Conservation (phyloP, 2,113 vertebrate genomes). For the Hippocampus mohnikei region DNA sequence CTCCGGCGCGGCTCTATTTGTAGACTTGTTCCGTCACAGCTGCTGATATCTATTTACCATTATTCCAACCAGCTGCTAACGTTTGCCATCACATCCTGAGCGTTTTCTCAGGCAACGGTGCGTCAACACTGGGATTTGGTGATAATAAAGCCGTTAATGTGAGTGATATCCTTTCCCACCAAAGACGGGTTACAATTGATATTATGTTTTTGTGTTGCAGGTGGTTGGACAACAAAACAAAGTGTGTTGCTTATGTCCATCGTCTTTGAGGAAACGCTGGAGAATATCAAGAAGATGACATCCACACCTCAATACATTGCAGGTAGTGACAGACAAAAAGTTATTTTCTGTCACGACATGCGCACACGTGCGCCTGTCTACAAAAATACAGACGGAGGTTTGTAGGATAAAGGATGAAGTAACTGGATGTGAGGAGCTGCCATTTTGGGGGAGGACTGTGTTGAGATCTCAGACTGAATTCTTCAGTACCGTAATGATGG, state of each 20-base stretch:
- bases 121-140: conserved; percentile 18
- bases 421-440: conserved; percentile 15
- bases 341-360: no score
- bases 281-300: no score
- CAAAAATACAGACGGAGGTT: not conserved
- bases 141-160: conserved; percentile 19
- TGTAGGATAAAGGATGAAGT: not conserved
- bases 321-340: no score
- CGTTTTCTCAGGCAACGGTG: conserved; percentile 5
- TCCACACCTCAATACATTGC: no score
- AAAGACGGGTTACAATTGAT: conserved; percentile 3
- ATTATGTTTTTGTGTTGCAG: not conserved
- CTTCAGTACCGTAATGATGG: conserved; percentile 36
- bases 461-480: conserved; percentile 59
- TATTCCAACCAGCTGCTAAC: conserved; percentile 39
- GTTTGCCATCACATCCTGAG: conserved; percentile 22
- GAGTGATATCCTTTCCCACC: conserved; percentile 1
- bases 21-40: conserved; percentile 54
- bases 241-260: no score
- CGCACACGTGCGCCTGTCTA: no score
- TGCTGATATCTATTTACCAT: conserved; percentile 34
- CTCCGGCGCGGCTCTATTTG: conserved; percentile 35
- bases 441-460: conserved; percentile 22
- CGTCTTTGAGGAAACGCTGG: no score
- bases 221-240: not conserved